phyloP scores from a whole-genome alignment of 2,113 vertebrate genomes.

The Lepus americanus region DNA sequence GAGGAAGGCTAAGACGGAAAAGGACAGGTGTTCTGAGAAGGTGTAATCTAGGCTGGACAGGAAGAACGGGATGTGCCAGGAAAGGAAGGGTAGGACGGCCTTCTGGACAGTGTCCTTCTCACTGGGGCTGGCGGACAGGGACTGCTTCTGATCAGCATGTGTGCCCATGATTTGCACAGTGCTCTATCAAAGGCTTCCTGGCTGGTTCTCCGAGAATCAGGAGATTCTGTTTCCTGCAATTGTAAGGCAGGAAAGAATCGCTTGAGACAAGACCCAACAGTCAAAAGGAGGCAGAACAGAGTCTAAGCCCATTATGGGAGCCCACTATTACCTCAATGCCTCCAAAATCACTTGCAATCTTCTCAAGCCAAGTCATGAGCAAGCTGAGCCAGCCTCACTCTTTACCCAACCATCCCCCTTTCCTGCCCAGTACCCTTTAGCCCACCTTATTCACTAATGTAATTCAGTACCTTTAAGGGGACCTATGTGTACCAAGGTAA shows the following conservation, averaged over 20 bases:
- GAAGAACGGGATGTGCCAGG: not conserved
- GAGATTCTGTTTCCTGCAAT: not conserved
- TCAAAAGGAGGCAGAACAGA: not conserved
- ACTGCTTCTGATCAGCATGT: not conserved
- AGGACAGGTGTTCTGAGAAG: not conserved
- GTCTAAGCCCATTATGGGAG: not conserved
- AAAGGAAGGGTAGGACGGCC: not conserved
- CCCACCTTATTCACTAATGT: not conserved
- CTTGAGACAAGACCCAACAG: not conserved
- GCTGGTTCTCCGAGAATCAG: not conserved
- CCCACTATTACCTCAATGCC: not conserved
- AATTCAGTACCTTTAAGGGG: not conserved
- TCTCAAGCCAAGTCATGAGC: not conserved
- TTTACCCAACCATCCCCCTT: not conserved
- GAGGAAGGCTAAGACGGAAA: not conserved
- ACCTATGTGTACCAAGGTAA: not conserved
- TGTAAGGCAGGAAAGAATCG: not conserved
- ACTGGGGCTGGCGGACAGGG: not conserved
- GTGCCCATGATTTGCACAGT: not conserved
- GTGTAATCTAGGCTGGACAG: not conserved
- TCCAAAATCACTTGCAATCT: not conserved
- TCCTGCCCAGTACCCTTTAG: not conserved
- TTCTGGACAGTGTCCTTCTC: not conserved
- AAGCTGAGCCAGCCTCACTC: not conserved
- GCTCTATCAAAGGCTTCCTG: conserved; percentile 16